Conservation (phyloP, 2,113 vertebrate genomes). For the Strix aluco region DNA sequence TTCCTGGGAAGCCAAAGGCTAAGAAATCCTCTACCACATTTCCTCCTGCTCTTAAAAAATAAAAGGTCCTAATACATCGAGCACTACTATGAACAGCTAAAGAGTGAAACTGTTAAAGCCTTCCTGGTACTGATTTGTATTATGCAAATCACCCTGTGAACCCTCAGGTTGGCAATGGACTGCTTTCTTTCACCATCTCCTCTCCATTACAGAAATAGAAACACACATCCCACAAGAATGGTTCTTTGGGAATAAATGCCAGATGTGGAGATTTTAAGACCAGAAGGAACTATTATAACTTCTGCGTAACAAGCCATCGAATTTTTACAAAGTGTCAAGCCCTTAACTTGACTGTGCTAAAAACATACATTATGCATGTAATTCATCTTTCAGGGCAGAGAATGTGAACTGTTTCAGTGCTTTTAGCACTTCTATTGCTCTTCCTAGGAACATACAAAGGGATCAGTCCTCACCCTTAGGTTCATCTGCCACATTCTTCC, state of each 20-base stretch:
- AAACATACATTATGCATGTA: neutral
- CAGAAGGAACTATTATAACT: neutral
- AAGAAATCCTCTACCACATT: neutral
- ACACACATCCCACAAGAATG: neutral
- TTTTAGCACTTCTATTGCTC: neutral
- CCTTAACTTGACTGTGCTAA: conserved; percentile 4
- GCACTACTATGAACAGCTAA: neutral
- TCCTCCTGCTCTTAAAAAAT: neutral
- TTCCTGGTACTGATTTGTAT: neutral
- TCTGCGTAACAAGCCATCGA: neutral
- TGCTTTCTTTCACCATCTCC: neutral
- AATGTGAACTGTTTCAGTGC: neutral
- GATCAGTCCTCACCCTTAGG: neutral
- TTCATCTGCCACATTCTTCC: neutral
- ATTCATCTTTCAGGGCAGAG: neutral
- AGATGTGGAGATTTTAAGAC: conserved; percentile 17
- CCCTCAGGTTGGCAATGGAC: neutral
- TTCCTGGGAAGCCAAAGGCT: neutral
- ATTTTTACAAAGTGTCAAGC: conserved; percentile 13
- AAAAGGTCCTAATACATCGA: neutral
- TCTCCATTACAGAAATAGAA: neutral
- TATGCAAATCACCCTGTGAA: neutral
- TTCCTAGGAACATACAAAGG: neutral
- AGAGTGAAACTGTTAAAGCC: neutral
- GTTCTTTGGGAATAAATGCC: conserved; percentile 22